Evolutionary conservation across 2,113 vertebrate genomes (phyloP), one percentile per base, ranked within the genome.

Genomic region (Acrocephalus kingi): DNA sequence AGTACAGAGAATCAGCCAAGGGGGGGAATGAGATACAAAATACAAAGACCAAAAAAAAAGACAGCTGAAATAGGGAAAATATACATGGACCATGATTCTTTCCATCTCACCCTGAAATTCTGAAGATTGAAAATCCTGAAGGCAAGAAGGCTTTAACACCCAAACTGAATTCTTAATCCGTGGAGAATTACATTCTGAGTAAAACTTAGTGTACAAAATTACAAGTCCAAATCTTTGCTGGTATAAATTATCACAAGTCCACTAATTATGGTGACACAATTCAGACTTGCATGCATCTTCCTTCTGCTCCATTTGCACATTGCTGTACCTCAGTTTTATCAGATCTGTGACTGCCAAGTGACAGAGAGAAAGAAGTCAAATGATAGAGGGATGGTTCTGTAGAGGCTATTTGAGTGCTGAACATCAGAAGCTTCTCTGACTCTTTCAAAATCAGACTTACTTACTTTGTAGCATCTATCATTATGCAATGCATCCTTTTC

Each of bases 31-130:
- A 64, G 48, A 39, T 33, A 54, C 1, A 21, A 79, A 15, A 45
- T 16, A 7, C 27, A 62, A 72, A 75, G 16, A 63, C 15, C 3
- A 9, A 41, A 58, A 58, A 58, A 73, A 73, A 64, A 45, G 4
- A 13, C 11, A 51, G 11, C 35, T 62, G 33, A 79, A 82, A 49
- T 13, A 68, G 24, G 58, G 74, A 89, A 46, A 91, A 49, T 51
- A 56, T 11, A 20, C 61, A 43, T 13, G 19, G 15, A 19, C 13
- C 2, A 8, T 61, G 13, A 17, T 37, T 75, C 21, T 62, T 35
- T 54, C 14, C 49, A 7, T 33, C 16, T 56, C 11, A 15, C 2
- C 5, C 1, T 1, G 2, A 0, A 5, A 24, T 49, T 67, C 15
- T 23, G 20, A n/a, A 87, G 10, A 8, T 20, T 91, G 62, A 75